These are phyloP conservation scores for Podarcis lilfordi DNA, from an alignment of 2,797 vertebrate genomes.

Conservation along the genomic window DNA sequence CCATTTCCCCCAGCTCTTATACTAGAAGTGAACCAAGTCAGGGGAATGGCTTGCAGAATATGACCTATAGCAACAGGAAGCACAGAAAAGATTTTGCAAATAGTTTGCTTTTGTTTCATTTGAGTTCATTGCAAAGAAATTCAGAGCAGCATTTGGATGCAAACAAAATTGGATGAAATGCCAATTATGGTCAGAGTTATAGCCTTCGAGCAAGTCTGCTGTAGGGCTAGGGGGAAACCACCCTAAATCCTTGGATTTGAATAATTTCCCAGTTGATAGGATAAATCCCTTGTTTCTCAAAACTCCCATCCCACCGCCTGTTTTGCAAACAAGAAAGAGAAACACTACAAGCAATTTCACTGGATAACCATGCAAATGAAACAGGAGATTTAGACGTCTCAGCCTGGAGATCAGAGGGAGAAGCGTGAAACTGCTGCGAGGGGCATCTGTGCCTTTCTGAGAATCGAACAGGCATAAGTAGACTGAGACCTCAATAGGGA, in stretches of 20 bases:
- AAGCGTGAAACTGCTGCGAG: constrained; percentile 66
- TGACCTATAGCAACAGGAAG: background rate
- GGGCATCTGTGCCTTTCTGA: constrained; percentile 57
- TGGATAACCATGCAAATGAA: constrained; percentile 76
- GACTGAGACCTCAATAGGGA: constrained; percentile 62
- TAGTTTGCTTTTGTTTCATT: constrained; percentile 21
- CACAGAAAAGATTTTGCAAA: constrained; percentile 20
- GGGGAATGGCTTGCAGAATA: background rate
- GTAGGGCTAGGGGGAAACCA: constrained; percentile 4
- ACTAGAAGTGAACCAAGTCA: background rate
- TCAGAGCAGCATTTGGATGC: background rate
- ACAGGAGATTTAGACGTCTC: constrained; percentile 74
- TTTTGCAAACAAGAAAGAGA: constrained; percentile 75
- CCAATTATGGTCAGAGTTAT: constrained; percentile 64
- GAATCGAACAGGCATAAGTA: constrained; percentile 61
- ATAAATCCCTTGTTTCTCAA: constrained; percentile 67
- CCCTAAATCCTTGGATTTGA: constrained; percentile 73
- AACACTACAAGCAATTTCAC: constrained; percentile 76
- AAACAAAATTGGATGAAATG: constrained; percentile 64
- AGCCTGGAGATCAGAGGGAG: constrained; percentile 69
- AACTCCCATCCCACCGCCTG: constrained; percentile 18
- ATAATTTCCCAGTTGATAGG: constrained; percentile 73
- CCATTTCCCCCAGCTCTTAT: background rate
- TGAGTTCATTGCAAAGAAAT: background rate
- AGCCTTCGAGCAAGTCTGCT: constrained; percentile 68